Evolutionary conservation across 2,113 vertebrate species (phyloP).

Genomic region (Sclerurus mexicanus): DNA sequence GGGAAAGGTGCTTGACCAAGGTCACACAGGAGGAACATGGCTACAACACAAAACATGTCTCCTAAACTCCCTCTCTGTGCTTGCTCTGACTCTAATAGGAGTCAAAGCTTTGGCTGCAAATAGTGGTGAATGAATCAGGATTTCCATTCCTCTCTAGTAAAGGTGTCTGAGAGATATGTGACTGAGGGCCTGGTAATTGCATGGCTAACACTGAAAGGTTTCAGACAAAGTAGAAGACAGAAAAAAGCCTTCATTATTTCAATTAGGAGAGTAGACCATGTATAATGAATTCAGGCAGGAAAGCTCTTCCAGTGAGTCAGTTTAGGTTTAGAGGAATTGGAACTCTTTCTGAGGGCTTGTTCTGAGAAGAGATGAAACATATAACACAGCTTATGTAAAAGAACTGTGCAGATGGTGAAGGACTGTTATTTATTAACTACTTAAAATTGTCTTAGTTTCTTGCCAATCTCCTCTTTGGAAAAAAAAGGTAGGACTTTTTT

Average conservation of each 20-base stretch:
- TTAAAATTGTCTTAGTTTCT: background rate
- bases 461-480: background rate
- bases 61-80: background rate
- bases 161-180: background rate
- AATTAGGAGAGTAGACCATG: slow-evolving; percentile 38
- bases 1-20: background rate
- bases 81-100: background rate
- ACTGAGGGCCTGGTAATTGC: background rate
- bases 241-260: slow-evolving; percentile 36
- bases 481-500: background rate
- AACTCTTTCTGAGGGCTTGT: background rate
- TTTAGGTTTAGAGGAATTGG: slow-evolving; percentile 26
- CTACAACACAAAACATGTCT: background rate
- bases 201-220: background rate
- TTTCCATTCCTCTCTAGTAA: background rate
- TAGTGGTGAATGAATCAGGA: background rate
- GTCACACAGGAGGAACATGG: background rate
- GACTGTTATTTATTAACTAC: slow-evolving; percentile 27
- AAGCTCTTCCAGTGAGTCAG: slow-evolving; percentile 33
- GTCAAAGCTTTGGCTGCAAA: background rate
- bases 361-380: slow-evolving; percentile 25
- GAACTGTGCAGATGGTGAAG: background rate
- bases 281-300: slow-evolving; percentile 53
- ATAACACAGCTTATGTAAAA: background rate
- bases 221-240: background rate